Percentiles rank a stretch among this genome's conserved stretches.
These are phyloP conservation scores for Cantharis flavilabris DNA, from an alignment of 2,888 invertebrate genomes.

Conservation along the genomic window DNA sequence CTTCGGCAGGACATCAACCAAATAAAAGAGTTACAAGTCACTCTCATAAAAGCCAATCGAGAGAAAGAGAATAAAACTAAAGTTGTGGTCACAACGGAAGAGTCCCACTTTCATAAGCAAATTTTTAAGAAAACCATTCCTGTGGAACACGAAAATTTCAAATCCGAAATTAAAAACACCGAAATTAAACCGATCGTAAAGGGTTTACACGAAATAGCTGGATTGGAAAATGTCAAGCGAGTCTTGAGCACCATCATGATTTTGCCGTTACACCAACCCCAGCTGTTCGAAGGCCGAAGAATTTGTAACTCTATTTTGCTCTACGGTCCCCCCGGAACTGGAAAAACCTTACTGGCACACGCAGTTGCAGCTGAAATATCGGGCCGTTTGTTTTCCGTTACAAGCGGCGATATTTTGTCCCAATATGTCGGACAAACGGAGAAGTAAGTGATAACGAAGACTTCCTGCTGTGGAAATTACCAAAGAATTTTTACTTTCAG, in stretches of 20 bases:
- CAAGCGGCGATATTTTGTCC: conserved; percentile 60
- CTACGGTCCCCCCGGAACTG: conserved; percentile 59
- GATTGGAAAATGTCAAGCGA: conserved; percentile 57
- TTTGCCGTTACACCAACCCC: conserved; percentile 60
- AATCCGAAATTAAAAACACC: conserved; percentile 23
- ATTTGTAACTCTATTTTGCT: conserved; percentile 60
- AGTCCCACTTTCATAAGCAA: background rate
- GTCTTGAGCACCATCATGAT: conserved; percentile 57
- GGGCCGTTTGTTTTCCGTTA: conserved; percentile 58
- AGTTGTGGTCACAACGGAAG: background rate
- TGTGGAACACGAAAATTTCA: background rate
- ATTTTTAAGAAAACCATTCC: background rate
- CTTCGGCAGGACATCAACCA: background rate
- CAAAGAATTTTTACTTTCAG: background rate
- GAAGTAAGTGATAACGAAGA: conserved; percentile 52
- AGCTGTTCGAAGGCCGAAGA: conserved; percentile 57
- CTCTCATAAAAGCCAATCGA: background rate
- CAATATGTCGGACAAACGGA: conserved; percentile 63
- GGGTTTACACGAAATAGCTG: conserved; percentile 58
- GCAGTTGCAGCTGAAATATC: conserved; percentile 57
- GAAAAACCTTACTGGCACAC: conserved; percentile 55
- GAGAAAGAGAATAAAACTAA: background rate
- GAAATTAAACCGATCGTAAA: conserved; percentile 42
- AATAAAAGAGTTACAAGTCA: background rate
- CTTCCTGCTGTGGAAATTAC: background rate